Conservation (phyloP, 2,113 vertebrate species). For the Acrocephalus arundinaceus region DNA sequence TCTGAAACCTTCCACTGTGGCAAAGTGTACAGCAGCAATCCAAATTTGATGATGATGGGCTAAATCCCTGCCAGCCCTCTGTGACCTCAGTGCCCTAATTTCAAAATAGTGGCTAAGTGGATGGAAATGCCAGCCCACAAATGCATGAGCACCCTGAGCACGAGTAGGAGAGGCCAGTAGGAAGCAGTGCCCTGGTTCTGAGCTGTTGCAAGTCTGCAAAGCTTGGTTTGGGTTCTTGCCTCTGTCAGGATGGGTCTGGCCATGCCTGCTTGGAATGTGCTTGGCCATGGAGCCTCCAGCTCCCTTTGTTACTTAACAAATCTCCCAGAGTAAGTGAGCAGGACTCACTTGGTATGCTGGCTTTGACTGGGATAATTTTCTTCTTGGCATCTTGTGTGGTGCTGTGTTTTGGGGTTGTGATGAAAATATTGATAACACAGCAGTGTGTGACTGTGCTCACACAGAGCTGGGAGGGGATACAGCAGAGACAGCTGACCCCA, state of each 20-base stretch:
- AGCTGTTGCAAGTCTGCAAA: neutral
- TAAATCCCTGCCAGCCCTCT: neutral
- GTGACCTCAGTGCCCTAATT: neutral
- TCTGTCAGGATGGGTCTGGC: neutral
- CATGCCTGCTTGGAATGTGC: neutral
- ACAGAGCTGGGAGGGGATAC: neutral
- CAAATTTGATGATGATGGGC: neutral
- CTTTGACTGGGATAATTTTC: neutral
- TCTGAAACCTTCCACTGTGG: neutral
- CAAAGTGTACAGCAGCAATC: neutral
- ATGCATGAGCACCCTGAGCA: neutral
- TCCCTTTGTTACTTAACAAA: neutral
- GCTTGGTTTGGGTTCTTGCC: neutral
- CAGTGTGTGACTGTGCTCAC: neutral
- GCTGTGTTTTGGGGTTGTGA: neutral
- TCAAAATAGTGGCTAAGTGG: neutral
- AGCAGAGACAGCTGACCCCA: neutral
- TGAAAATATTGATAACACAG: neutral
- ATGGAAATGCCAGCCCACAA: neutral
- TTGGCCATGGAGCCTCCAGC: neutral
- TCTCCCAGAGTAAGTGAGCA: neutral
- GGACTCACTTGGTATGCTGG: neutral
- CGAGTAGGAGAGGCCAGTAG: neutral
- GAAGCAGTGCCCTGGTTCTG: neutral
- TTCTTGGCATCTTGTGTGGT: neutral